A percentile compares a stretch with the other conserved stretches of the same genome.
Evolutionary conservation across 2,888 invertebrate genomes (phyloP).

Genomic region (Dryococelus australis): DNA sequence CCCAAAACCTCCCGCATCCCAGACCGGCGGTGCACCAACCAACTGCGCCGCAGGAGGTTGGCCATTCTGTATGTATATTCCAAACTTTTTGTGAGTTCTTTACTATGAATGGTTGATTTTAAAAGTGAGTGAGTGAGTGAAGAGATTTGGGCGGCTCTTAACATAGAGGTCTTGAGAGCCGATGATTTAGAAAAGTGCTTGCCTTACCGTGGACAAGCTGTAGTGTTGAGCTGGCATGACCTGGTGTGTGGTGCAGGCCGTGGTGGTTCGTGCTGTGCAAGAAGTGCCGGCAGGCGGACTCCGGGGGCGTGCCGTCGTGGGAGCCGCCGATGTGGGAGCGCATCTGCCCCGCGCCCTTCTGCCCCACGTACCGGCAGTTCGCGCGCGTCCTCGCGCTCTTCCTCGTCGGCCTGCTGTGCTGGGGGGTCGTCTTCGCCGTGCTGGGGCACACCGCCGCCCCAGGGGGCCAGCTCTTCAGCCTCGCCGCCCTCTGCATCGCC

Average conservation of each 20-base stretch:
- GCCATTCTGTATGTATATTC: too few species aligned
- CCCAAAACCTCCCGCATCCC: too few species aligned
- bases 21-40: too few species aligned
- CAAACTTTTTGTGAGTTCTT: too few species aligned
- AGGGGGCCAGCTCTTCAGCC: conserved; percentile 81
- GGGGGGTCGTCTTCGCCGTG: conserved; percentile 71
- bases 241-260: conserved; percentile 58
- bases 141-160: too few species aligned
- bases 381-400: conserved; percentile 78
- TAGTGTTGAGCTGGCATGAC: too few species aligned
- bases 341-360: conserved; percentile 84
- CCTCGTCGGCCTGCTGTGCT: conserved; percentile 63
- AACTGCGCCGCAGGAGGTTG: too few species aligned
- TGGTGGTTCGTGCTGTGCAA: conserved; percentile 86
- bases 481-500: conserved; percentile 76
- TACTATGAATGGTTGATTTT: too few species aligned
- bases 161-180: too few species aligned
- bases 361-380: conserved; percentile 83
- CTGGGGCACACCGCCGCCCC: conserved; percentile 79
- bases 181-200: too few species aligned
- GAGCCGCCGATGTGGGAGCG: conserved; percentile 82
- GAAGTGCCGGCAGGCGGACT: conserved; percentile 67
- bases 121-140: too few species aligned
- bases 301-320: conserved; percentile 69
- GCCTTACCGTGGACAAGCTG: too few species aligned